Percentiles rank a stretch among this genome's conserved stretches.
phyloP scores from a whole-genome alignment of 2,797 vertebrate genomes.

The Sebastes miniatus region DNA sequence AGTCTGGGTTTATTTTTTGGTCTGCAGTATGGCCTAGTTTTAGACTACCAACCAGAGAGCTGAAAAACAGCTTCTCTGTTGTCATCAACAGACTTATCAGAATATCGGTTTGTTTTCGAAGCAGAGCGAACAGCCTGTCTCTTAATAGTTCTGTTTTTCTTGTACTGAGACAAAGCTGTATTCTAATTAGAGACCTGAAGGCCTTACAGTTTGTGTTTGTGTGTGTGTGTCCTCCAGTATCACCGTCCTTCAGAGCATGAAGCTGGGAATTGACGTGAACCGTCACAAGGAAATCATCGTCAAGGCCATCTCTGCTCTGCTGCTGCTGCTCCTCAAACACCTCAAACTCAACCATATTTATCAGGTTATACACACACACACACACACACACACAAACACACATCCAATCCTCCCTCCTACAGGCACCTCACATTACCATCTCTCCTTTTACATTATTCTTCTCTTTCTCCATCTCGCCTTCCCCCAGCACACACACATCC shows the following conservation, averaged over 20 bases:
- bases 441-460: not conserved
- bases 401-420: not conserved
- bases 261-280: slow-evolving; percentile 96
- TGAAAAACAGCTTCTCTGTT: not conserved
- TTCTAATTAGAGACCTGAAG: slow-evolving; percentile 1
- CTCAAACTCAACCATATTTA: slow-evolving; percentile 97
- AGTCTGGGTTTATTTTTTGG: not conserved
- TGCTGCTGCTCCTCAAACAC: slow-evolving; percentile 96
- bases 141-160: not conserved
- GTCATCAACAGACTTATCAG: not conserved
- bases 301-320: slow-evolving; percentile 92
- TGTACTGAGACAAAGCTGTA: not conserved
- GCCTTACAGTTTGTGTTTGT: not conserved
- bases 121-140: not conserved
- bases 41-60: not conserved
- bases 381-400: slow-evolving; percentile 4
- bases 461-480: not conserved
- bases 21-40: not conserved
- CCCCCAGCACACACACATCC: not conserved
- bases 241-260: slow-evolving; percentile 99
- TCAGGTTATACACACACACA: slow-evolving; percentile 80
- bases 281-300: slow-evolving; percentile 98
- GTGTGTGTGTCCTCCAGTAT: slow-evolving; percentile 77
- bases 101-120: slow-evolving; percentile 9
- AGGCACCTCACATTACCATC: not conserved